A percentile compares a stretch with the other conserved stretches of the same genome.
These are phyloP conservation scores for Meloidogyne floridensis DNA, from an alignment of 1,140 invertebrate genomes.

Conservation along the genomic window DNA sequence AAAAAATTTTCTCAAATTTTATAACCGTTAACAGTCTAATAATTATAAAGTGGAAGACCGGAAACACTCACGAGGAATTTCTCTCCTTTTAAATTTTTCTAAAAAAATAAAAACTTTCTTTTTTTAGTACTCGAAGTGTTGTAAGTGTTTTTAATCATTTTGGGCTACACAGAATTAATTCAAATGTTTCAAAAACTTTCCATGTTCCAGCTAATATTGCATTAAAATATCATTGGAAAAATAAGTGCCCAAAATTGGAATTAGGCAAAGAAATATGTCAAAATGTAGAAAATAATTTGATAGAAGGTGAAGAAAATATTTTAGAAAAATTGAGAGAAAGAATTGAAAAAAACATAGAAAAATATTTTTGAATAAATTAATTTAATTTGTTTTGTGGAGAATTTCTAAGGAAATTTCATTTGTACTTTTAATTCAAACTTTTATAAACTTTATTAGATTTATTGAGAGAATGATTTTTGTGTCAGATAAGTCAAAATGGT, in stretches of 20 bases:
- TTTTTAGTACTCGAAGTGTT: conserved; percentile 76
- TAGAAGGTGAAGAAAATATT: not conserved
- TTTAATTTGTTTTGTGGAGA: not conserved
- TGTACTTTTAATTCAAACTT: too few species aligned
- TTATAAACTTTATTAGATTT: too few species aligned
- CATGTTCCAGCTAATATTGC: conserved; percentile 77
- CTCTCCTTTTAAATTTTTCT: not conserved
- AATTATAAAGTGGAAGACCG: too few species aligned
- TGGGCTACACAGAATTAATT: conserved; percentile 74
- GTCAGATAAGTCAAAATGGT: too few species aligned
- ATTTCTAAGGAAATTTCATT: not conserved
- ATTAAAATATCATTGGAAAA: conserved; percentile 87
- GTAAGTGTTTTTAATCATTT: conserved; percentile 92
- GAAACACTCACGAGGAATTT: too few species aligned
- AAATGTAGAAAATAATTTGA: conserved; percentile 15
- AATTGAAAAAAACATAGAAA: not conserved
- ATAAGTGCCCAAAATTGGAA: conserved; percentile 76
- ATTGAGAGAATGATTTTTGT: too few species aligned
- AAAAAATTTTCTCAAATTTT: too few species aligned
- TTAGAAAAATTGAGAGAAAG: conserved; percentile 16
- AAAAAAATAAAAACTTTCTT: not conserved
- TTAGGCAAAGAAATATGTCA: conserved; percentile 21
- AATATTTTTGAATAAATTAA: not conserved
- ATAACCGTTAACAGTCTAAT: too few species aligned
- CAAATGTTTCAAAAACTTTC: conserved; percentile 69